Evolutionary conservation across 2,113 vertebrate species (phyloP), one percentile per base, ranked within the genome.

Genomic region (Sinocyclocheilus grahami): DNA sequence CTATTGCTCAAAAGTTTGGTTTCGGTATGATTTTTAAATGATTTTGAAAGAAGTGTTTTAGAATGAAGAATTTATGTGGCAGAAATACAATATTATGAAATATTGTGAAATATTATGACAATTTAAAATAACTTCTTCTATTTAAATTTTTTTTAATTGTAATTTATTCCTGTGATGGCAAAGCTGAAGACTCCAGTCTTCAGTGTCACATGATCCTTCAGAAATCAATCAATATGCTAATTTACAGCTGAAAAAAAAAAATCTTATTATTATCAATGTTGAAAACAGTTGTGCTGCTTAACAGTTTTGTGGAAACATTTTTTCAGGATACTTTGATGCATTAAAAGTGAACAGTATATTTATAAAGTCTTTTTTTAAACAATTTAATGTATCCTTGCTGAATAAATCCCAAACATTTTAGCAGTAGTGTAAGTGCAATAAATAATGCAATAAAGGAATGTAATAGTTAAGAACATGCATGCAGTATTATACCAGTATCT

Each of bases 401-500:
- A 60, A 60, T 60, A 55, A 18, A 55, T 10, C 37, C 18, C 33
- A 72, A 22, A 72, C 9, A 1, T 72, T 42, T 72, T 20, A 42
- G 5, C 7, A 8, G 18, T 9, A 71, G 67, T 37, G 0, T 10
- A 71, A 37, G 30, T 71, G 58, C 58, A 62, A 62, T 62, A 58
- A n/a, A 9, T 39, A 4, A 71, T 39, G 9, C 16, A 22, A 13
- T 71, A 39, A 71, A 69, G 65, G 65, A 27, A 27, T 27, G 24
- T 24, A 37, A 37, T 37, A 20, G 1, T 16, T 71, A 42, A 76
- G 12, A 60, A 22, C 18, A 3, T 24, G 4, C 20, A 63, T 42
- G 27, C 78, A 39, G 18, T 27, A 18, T 79, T 94, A 93, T 96
- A 99, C 98, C 94, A 98, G 85, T 92, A 99, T 96, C 87, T 96